Base-by-base conservation (phyloP, 1,140 invertebrate species). In the Cepaea nemoralis region DNA sequence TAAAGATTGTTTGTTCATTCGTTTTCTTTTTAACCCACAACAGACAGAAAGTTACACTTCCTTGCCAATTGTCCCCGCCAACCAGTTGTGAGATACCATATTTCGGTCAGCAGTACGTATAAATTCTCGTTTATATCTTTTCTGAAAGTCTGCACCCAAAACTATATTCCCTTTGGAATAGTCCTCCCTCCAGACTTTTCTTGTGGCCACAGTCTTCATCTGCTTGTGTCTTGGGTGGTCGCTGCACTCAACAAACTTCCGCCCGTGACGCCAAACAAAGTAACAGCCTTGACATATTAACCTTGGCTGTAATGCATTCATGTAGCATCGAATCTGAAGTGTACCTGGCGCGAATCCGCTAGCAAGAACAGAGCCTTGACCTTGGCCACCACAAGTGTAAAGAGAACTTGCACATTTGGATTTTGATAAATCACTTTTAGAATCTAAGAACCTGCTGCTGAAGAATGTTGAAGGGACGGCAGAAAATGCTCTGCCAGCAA, bases 181-280 rank as follows among this genome's bases (percentile, higher is more conserved):
- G 66, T 86, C 83, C 48, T 86, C 85, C 71, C 75, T 80, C 70
- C 80, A 84, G 24, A 84, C 37, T 22, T 85, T 77, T n/a, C 71
- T 45, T 55, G 81, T 80, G 24, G 93, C 91, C 76, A 94, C 92
- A 90, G 94, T 94, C 39, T 93, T 90, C 93, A 94, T 94, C 92
- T 96, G 95, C 86, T 96, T 96, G 86, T 97, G 96, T 75, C 95
- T 91, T 50, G 94, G 94, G 89, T 95, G 93, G 33, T 93, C 94
- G 84, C 94, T 94, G 86, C 96, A 97, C 73, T 95, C 93, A 67
- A 96, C 93, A 91, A 94, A 95, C 83, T 94, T 87, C 48, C 95
- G 92, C 82, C 94, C 93, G 87, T 96, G 93, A 77, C 94, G 91
- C 59, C 92, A 91, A 22, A 95, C 93, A 88, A 95, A 93, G 86